Conservation (phyloP, 1,140 invertebrate genomes). For the Samia ricini region DNA sequence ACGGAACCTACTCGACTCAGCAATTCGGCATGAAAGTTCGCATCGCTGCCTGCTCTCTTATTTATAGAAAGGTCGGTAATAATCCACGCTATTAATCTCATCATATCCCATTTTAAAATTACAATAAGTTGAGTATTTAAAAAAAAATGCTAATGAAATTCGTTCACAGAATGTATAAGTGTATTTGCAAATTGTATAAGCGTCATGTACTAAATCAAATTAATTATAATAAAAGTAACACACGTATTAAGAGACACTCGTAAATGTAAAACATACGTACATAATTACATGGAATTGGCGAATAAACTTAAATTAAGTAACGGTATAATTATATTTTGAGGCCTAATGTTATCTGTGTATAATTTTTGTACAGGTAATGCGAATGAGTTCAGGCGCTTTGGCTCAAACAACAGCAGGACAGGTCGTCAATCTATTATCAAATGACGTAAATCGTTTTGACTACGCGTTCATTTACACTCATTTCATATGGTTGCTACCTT, state of each 20-base stretch:
- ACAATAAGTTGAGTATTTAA: not conserved
- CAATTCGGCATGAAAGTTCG: constrained; percentile 77
- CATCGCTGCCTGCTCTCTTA: constrained; percentile 79
- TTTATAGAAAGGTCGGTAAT: constrained; percentile 82
- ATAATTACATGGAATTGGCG: no score
- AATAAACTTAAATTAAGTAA: no score
- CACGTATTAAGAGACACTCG: not conserved
- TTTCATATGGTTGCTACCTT: constrained; percentile 84
- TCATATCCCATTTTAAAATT: not conserved
- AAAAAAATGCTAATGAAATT: no score
- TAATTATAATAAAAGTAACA: no score
- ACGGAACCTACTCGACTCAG: constrained; percentile 66
- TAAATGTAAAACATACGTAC: not conserved
- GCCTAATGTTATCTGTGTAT: not conserved
- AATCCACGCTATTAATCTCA: constrained; percentile 16
- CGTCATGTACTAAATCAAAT: no score
- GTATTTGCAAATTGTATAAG: no score
- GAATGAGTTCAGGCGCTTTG: constrained; percentile 83
- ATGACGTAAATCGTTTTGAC: constrained; percentile 86
- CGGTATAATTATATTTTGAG: not conserved
- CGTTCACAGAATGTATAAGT: no score
- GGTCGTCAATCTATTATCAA: constrained; percentile 91
- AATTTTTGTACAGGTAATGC: constrained; percentile 66
- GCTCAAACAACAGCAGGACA: constrained; percentile 88
- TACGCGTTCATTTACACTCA: constrained; percentile 81